Evolutionary conservation across 2,113 vertebrate genomes (phyloP).

Genomic region (Serinus canaria): DNA sequence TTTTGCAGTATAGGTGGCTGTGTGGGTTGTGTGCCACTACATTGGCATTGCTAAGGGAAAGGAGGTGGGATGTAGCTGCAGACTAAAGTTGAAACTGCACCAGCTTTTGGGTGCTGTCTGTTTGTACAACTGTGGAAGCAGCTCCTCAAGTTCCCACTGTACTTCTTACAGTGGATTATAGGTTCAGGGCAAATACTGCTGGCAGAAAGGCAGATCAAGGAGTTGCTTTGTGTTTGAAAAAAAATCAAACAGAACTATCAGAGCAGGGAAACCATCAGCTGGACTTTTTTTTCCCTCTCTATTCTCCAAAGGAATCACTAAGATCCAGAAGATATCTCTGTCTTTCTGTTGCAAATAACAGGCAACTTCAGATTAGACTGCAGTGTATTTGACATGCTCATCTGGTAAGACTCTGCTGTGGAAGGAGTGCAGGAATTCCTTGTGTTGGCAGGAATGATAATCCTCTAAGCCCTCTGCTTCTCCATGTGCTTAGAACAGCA

Average conservation of each 20-base stretch:
- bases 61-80: not conserved
- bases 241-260: not conserved
- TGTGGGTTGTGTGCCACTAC: not conserved
- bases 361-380: not conserved
- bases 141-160: not conserved
- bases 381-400: not conserved
- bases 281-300: accelerated
- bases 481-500: not conserved
- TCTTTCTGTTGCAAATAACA: not conserved
- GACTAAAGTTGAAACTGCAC: not conserved
- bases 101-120: not conserved
- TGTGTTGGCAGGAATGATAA: not conserved
- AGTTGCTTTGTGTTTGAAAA: not conserved
- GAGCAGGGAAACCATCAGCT: not conserved
- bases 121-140: not conserved
- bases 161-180: not conserved
- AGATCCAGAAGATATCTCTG: not conserved
- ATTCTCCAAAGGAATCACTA: not conserved
- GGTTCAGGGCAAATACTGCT: not conserved
- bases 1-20: not conserved
- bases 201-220: not conserved
- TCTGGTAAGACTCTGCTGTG: not conserved
- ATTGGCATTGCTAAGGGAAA: not conserved
- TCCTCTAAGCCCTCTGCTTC: not conserved
- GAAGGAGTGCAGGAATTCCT: not conserved